phyloP scores from a whole-genome alignment of 2,113 vertebrate species.

The Calypte anna region DNA sequence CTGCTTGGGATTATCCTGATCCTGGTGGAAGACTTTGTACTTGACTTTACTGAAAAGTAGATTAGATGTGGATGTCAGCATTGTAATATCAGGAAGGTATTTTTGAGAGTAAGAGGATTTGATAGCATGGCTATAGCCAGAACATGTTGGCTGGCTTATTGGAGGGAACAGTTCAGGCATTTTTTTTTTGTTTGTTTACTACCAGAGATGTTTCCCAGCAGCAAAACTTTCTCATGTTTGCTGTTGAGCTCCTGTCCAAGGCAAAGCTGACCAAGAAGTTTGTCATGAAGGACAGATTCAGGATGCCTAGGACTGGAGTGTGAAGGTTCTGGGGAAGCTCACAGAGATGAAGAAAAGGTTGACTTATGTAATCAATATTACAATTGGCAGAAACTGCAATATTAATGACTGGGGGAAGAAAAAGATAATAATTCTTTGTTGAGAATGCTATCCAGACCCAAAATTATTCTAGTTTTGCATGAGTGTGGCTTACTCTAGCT shows the following conservation, averaged over 20 bases:
- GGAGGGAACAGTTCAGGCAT: background rate
- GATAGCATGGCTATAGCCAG: background rate
- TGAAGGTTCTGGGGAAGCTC: background rate
- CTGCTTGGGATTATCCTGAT: too few species aligned
- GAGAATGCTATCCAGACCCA: background rate
- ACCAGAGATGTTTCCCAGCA: background rate
- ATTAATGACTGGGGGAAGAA: fast-evolving
- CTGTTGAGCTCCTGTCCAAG: background rate
- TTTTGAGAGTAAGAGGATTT: background rate
- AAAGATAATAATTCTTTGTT: background rate
- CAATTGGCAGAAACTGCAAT: background rate
- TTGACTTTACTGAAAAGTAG: background rate
- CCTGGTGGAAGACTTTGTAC: too few species aligned
- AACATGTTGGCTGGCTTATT: fast-evolving
- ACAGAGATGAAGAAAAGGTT: background rate
- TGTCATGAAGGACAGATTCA: background rate
- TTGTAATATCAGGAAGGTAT: background rate
- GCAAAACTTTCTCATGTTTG: background rate
- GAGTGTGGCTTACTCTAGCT: background rate
- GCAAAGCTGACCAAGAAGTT: background rate
- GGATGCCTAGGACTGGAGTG: background rate
- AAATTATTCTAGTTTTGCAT: background rate
- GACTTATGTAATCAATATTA: background rate
- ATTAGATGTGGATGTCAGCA: background rate
- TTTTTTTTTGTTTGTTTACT: background rate